These are phyloP conservation scores for Cydia splendana DNA, from an alignment of 1,140 invertebrate species.

Conservation along the genomic window DNA sequence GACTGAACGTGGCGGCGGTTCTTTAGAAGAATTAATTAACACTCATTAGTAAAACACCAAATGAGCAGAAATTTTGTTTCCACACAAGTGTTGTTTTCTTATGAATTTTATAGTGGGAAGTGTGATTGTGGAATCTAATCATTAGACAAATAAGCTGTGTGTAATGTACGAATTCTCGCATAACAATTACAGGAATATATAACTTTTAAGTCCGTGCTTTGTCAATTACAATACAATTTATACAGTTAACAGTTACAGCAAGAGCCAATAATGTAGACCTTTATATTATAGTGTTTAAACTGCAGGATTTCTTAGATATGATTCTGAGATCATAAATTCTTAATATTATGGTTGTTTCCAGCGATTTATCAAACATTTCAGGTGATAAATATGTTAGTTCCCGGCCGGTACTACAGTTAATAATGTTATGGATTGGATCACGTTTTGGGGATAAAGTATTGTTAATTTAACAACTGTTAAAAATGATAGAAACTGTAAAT, in stretches of 20 bases:
- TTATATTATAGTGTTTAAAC: background rate
- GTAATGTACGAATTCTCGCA: constrained; percentile 4
- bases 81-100: constrained; percentile 34
- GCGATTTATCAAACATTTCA: too few relatives aligned
- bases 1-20: constrained; percentile 33
- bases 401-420: too few relatives aligned
- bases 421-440: too few relatives aligned
- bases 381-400: too few relatives aligned
- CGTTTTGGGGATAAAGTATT: too few relatives aligned
- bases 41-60: constrained; percentile 53
- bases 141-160: background rate
- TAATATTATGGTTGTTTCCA: too few relatives aligned
- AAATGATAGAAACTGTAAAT: too few relatives aligned
- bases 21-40: constrained; percentile 57
- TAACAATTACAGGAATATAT: background rate
- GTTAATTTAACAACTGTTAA: too few relatives aligned
- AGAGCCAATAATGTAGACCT: background rate
- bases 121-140: constrained; percentile 6
- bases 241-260: background rate
- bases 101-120: constrained; percentile 15
- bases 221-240: background rate
- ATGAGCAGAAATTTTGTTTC: constrained; percentile 36
- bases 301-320: too few relatives aligned
- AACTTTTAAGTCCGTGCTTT: background rate
- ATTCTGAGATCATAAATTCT: too few relatives aligned